Base-by-base conservation (phyloP, 2,888 invertebrate species). In the Chloroclystis v-ata region DNA sequence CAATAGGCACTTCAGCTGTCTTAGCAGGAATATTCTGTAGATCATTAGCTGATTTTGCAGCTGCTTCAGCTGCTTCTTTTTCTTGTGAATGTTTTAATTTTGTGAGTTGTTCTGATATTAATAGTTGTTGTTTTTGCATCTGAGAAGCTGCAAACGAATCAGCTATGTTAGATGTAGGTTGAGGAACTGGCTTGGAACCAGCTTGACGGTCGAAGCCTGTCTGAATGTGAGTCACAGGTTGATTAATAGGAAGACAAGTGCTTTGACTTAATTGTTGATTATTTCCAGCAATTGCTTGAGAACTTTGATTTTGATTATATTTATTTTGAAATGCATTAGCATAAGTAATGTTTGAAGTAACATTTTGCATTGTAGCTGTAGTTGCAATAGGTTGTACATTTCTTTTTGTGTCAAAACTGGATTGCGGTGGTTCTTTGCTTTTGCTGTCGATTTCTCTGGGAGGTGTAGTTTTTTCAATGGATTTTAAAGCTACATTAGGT, bases 31-130 rank as follows among this genome's bases (percentile, higher is more conserved):
- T 54, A 49, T 56, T 65, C 11, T 71, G 59, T 32, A 79, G 71
- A 47, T 84, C 82, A 39, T 65, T 72, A 52, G 67, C 77, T 45
- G 77, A 72, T 62, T 82, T 84, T 43, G 78, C 71, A 29, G 72
- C 72, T 49, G 76, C 59, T 65, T 83, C 84, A 3, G 80, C 72
- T 52, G 76, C 54, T 41, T 84, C 83, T 63, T 82, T 82, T 56
- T 83, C 85, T 58, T 77, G 79, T 13, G 70, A 45, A 59, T 74
- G 74, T 52, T 71, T 56, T 16, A 77, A 67, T 65, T 82, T 83
- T 20, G 56, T 58, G 29, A 65, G 40, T 59, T 69, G 70, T 49
- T 84, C 82, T 48, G 70, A 54, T 43, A 67, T 30, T 26, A 43
- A 38, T 29, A 39, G 50, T 30, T 50, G 47, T 59, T 64, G 75